Percentiles rank a stretch among this genome's conserved stretches.
Evolutionary conservation across 1,140 invertebrate species (phyloP).

Genomic region (roundworm (Caenorhabditis elegans)): DNA sequence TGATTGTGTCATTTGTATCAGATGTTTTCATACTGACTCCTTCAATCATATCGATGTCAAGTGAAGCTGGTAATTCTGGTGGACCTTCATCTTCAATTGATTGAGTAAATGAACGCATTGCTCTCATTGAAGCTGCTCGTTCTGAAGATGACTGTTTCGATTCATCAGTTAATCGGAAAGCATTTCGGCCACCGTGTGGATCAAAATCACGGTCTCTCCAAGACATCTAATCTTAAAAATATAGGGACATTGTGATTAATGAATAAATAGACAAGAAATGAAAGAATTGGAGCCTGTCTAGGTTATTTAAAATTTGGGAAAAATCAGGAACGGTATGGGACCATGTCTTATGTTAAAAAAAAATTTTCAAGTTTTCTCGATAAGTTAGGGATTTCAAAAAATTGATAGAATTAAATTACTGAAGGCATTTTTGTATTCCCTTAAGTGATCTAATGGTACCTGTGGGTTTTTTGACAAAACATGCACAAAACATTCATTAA

Average conservation of each 20-base stretch:
- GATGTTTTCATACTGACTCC: conserved; percentile 38
- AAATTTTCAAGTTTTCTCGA: too few relatives aligned
- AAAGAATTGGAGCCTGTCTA: too few relatives aligned
- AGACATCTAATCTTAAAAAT: background rate
- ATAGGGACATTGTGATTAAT: background rate
- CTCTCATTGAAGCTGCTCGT: conserved; percentile 41
- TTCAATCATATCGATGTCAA: conserved; percentile 55
- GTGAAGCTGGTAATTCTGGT: conserved; percentile 52
- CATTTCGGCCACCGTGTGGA: conserved; percentile 34
- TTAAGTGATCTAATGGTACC: too few relatives aligned
- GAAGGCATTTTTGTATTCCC: too few relatives aligned
- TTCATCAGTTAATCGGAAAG: conserved; percentile 19
- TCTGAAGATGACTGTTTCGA: conserved; percentile 22
- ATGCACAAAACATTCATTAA: too few relatives aligned
- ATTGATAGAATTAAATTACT: too few relatives aligned
- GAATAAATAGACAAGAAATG: too few relatives aligned
- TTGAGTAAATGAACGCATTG: conserved; percentile 63
- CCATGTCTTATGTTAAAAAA: too few relatives aligned
- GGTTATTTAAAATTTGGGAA: too few relatives aligned
- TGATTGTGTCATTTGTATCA: conserved; percentile 61
- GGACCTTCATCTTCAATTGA: conserved; percentile 59
- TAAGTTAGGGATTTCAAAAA: too few relatives aligned
- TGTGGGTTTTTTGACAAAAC: too few relatives aligned
- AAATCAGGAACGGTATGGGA: too few relatives aligned
- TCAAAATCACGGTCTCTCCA: conserved; percentile 24